Evolutionary conservation across 2,113 vertebrate species (phyloP).

Genomic region (Hystrix cristata): DNA sequence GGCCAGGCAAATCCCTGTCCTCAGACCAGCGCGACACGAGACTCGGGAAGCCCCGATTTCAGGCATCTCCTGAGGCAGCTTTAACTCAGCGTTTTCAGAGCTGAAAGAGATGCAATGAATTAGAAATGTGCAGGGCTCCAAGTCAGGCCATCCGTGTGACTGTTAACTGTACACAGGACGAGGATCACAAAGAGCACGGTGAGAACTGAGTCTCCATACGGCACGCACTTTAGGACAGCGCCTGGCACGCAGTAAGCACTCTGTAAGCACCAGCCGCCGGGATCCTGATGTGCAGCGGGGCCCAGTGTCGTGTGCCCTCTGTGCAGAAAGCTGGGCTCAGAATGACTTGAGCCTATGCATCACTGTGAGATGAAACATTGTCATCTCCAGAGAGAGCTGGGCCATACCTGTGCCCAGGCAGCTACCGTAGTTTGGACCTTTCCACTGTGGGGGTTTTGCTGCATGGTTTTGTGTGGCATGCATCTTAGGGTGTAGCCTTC

Average conservation of each 20-base stretch:
- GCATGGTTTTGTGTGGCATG: too few species aligned
- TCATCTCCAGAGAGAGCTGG: background rate
- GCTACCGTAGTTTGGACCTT: background rate
- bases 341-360: background rate
- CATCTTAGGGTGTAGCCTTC: background rate
- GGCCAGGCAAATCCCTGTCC: background rate
- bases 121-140: background rate
- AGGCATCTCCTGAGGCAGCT: background rate
- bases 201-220: background rate
- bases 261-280: accelerated
- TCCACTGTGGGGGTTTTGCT: background rate
- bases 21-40: accelerated
- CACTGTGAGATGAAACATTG: background rate
- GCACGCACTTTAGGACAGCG: background rate
- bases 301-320: too few species aligned
- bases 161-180: accelerated
- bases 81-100: background rate
- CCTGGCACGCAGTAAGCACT: background rate
- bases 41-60: background rate
- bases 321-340: background rate
- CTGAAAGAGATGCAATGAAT: background rate
- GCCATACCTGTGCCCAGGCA: background rate
- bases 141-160: background rate
- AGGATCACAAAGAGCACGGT: background rate
- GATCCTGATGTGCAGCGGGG: background rate